These are phyloP conservation scores for Scomber japonicus DNA, from an alignment of 2,113 vertebrate species.

Conservation along the genomic window DNA sequence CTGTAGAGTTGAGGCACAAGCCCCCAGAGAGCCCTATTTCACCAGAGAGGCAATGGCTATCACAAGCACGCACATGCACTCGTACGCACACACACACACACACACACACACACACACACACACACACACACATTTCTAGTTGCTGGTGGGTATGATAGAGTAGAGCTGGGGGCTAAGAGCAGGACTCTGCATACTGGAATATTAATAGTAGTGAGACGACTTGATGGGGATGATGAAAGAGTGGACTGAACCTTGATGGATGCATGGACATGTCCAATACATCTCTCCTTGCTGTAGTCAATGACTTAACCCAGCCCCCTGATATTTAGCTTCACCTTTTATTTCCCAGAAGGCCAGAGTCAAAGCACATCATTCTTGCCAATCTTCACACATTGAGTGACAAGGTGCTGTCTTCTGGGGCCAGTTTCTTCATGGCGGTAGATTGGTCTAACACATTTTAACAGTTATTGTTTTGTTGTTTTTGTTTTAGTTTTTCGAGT, in stretches of 20 bases:
- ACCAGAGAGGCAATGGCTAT: conserved; percentile 58
- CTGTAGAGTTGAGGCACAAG: conserved; percentile 80
- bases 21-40: conserved; percentile 80
- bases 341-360: conserved; percentile 67
- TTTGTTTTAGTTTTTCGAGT: background rate
- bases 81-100: background rate
- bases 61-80: conserved; percentile 11
- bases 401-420: conserved; percentile 11
- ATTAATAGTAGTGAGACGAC: conserved; percentile 71
- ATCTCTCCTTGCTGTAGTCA: conserved; percentile 46
- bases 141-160: conserved; percentile 59
- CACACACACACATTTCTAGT: conserved; percentile 14
- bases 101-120: conserved; percentile 10
- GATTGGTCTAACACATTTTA: conserved; percentile 4
- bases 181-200: conserved; percentile 68
- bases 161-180: conserved; percentile 41
- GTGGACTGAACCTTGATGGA: conserved; percentile 72
- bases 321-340: conserved; percentile 80
- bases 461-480: background rate
- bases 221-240: conserved; percentile 49
- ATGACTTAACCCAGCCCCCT: conserved; percentile 63
- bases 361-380: conserved; percentile 43
- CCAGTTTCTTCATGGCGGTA: conserved; percentile 25
- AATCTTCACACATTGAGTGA: conserved; percentile 33
- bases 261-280: conserved; percentile 66